Base-by-base conservation (phyloP, 2,113 vertebrate species). In the Gallinago paraguaiae region DNA sequence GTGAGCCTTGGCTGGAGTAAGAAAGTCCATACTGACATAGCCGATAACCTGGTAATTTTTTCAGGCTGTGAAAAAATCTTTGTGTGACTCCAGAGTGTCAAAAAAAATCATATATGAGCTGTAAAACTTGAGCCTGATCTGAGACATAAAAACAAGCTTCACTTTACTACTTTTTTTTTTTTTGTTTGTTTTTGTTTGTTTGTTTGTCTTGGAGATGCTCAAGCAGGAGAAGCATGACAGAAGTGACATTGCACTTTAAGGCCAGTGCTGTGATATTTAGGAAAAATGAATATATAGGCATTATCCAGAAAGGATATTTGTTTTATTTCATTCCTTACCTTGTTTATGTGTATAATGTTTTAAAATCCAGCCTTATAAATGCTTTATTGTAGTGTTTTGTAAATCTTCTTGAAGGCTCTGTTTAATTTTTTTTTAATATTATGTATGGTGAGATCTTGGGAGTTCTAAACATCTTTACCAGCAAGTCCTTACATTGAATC, bases 311-410 rank as follows among this genome's bases (percentile, higher is more conserved):
- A 91, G 46, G 46, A 82, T 81, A 50, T 61, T 85, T 84, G 9
- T 84, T 91, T 94, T 59, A 7, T 92, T 96, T 96, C 18, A 74
- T 71, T 88, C 60, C 45, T 94, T 35, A 7, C 27, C 97, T 94
- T 89, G 68, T 56, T 91, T 94, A 88, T 84, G 19, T 85, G 18
- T 77, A 54, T 83, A 81, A 51, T 76, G 31, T 56, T 92, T 83
- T 80, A 91, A 91, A 96, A 96, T 61, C 16, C 76, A 92, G 41
- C 6, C 41, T 89, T 86, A 72, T 60, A 96, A 87, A 86, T 69
- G 37, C 50, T 83, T 74, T 16, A 68, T 82, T 91, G 31, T 31
- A 77, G 4, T 19, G 8, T 70, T 95, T 90, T 87, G 17, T 82
- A 85, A 95, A 65, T 76, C 16, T 48, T 91, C 74, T 7, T 90